These are phyloP conservation scores for Eleginops maclovinus DNA, from an alignment of 2,113 vertebrate genomes.

Conservation along the genomic window DNA sequence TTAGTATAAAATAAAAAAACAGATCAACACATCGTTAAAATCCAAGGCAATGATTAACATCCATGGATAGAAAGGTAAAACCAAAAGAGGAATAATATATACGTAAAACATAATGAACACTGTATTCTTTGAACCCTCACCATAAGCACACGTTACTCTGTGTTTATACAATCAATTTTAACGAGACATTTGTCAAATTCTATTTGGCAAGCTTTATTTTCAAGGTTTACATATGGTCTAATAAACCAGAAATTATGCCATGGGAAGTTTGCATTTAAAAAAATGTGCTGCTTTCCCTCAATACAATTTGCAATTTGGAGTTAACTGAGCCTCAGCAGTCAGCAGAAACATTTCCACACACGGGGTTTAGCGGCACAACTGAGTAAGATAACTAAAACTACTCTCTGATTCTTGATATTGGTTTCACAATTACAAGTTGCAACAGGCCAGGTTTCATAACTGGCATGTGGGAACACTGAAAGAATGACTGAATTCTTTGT, in stretches of 20 bases:
- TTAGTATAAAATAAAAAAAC: background rate
- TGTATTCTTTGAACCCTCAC: background rate
- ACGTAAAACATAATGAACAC: background rate
- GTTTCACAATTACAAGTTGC: slow-evolving; percentile 6
- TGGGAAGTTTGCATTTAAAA: background rate
- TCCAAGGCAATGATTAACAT: background rate
- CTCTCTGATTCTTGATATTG: background rate
- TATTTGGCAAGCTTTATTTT: background rate
- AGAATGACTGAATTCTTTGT: background rate
- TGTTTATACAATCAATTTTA: background rate
- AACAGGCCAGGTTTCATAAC: background rate
- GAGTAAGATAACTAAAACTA: background rate
- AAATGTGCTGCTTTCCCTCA: background rate
- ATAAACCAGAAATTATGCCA: background rate
- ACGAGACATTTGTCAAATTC: background rate
- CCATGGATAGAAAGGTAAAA: background rate
- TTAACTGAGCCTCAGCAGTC: background rate
- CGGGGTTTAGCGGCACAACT: background rate
- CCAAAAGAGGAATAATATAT: background rate
- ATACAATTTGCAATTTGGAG: background rate
- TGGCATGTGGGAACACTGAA: background rate
- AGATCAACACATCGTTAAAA: slow-evolving; percentile 9
- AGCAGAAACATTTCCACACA: slow-evolving; percentile 8
- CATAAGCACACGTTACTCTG: background rate
- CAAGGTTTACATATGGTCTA: background rate